Evolutionary conservation across 1,140 invertebrate genomes (phyloP), one percentile per base, ranked within the genome.

Genomic region (Tetramorium parvispinum): DNA sequence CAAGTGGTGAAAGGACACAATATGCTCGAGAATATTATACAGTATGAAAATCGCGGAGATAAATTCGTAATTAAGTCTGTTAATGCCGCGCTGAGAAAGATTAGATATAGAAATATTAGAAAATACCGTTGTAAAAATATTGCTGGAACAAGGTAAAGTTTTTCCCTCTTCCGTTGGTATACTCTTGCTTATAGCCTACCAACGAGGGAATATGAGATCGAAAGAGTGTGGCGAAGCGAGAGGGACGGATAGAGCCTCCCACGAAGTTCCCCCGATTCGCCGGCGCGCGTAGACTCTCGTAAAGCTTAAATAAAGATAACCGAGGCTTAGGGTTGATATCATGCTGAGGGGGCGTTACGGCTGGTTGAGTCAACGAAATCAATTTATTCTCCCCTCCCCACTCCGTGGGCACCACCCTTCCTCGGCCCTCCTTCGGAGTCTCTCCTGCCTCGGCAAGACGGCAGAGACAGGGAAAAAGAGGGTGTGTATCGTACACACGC

Each of bases 251-350:
- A 85, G 82, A 89, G 55, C 55, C 63, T 73, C 55, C 85, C 68
- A 81, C 63, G 71, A 79, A 90, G 76, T 93, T 91, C 85, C 91
- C 92, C 78, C 73, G 90, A 93, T 92, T 91, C 91, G 85, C 66
- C 86, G 51, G 46, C 46, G 87, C 32, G 91, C 91, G 90, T 92
- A 93, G 92, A 93, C 92, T 94, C 94, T 94, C 93, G 93, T 93
- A 92, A 94, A 93, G 93, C 94, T 95, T 94, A 95, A 95, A 95
- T 95, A 95, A 95, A 95, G 94, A 95, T 95, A 95, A 95, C 94
- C 91, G 92, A 92, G 92, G 93, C 93, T 94, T 94, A 95, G 94
- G 89, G 93, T 94, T 95, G 94, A 94, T 95, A 95, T 94, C 94
- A 93, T 91, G 93, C 92, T 92, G 93, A 94, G 93, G 93, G 94